Percentiles rank a stretch among this genome's conserved stretches.
Evolutionary conservation across 2,113 vertebrate genomes (phyloP).

Genomic region (Origma solitaria): DNA sequence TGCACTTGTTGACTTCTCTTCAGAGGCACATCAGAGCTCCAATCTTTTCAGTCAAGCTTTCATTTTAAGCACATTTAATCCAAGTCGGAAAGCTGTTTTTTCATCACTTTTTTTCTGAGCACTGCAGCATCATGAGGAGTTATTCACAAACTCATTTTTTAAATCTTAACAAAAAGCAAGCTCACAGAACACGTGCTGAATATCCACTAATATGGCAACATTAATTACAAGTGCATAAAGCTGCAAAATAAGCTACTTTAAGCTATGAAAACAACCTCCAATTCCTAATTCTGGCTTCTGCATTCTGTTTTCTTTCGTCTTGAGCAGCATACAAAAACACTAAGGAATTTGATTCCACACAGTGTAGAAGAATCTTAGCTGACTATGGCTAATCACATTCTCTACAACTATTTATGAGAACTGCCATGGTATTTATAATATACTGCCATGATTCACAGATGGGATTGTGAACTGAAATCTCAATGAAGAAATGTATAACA

Average conservation of each 20-base stretch:
- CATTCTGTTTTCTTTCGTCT: neutral
- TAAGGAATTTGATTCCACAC: neutral
- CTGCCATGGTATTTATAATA: neutral
- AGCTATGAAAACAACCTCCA: neutral
- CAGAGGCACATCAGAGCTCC: neutral
- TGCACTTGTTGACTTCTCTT: neutral
- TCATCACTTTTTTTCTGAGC: neutral
- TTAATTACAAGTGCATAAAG: neutral
- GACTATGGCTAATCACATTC: neutral
- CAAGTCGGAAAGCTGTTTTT: neutral
- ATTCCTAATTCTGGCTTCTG: neutral
- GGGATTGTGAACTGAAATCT: neutral
- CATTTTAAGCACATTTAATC: neutral
- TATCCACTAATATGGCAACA: neutral
- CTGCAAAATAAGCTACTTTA: neutral
- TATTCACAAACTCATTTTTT: neutral
- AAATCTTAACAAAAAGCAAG: neutral
- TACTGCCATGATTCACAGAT: neutral
- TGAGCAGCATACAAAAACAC: neutral
- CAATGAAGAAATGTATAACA: neutral
- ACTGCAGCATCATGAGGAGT: neutral
- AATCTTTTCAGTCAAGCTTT: neutral
- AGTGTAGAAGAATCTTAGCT: neutral
- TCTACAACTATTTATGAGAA: neutral
- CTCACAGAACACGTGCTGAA: neutral